Base-by-base conservation (phyloP, 2,113 vertebrate species). In the Porphyrio hochstetteri region DNA sequence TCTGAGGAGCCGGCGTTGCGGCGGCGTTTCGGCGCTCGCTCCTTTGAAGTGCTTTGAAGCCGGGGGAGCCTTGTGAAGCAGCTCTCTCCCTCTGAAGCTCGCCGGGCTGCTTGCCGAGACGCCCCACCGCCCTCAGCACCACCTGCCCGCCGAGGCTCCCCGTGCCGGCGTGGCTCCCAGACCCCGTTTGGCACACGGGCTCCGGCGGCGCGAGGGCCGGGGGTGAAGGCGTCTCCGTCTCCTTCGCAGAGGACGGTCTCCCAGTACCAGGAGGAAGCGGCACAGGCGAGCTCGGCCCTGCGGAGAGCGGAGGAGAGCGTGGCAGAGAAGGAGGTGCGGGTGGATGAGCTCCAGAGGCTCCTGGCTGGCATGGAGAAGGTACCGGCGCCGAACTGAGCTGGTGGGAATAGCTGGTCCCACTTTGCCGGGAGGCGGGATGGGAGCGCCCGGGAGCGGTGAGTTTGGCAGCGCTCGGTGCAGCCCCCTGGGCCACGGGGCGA, bases 361-460 rank as follows among this genome's bases (percentile, higher is more conserved):
- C 90, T 99, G 96, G 93, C 97, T 3, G 98, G 98, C 46, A 99
- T 99, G 98, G 98, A 99, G 97, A 96, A 90, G 97, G 98, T 98
- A 96, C 42, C 1, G 6, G 21, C n/a, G 56, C 57, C 5, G 6
- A 11, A 13, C 4, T 72, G 60, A 33, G 9, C 31, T 2, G 25
- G 48, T 2, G 3, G 68, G 36, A 53, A 38, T 16, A 28, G 68
- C 19, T 9, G n/a, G 27, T 21, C 11, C 42, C 2, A 3, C 84
- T 57, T 25, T 4, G 61, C 29, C 12, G 5, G 21, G 23, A 23
- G 46, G 23, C 3, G 16, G 28, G 23, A 11, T 2, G 19, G 55
- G 40, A 16, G 13, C 23, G 46, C 29, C 21, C 3, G 4, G 23
- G 3, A 50, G 50, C 17, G 68, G 31, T 27, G 69, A 81, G 76